Conservation (phyloP, 2,888 invertebrate species). For the Theretra japonica region DNA sequence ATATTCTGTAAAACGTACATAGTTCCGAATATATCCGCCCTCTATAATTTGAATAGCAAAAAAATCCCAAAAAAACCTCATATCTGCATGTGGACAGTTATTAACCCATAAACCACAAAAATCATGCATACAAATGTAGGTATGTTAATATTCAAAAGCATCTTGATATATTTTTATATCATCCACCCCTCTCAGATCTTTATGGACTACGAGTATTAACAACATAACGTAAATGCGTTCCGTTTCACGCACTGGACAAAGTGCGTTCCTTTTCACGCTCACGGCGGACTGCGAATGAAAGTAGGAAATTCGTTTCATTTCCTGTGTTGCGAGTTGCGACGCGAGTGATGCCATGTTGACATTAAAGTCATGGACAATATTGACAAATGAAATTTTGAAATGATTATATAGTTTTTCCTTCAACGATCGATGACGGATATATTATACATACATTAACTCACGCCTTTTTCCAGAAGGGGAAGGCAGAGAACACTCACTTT, state of each 20-base stretch:
- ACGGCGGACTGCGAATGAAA: constrained; percentile 23
- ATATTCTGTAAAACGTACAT: too few relatives aligned
- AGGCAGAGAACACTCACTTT: too few relatives aligned
- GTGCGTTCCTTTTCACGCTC: constrained; percentile 39
- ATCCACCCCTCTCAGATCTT: constrained; percentile 19
- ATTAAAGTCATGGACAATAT: neutral
- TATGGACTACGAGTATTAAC: constrained; percentile 7
- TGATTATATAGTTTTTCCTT: too few relatives aligned
- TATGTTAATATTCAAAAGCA: neutral
- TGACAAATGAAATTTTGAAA: constrained; percentile 1
- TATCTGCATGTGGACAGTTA: too few relatives aligned
- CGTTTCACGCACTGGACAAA: constrained; percentile 35
- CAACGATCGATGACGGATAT: too few relatives aligned
- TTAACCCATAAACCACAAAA: neutral
- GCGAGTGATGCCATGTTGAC: neutral
- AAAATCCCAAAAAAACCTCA: too few relatives aligned
- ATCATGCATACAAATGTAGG: neutral
- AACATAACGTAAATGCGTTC: constrained; percentile 11
- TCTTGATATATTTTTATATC: constrained; percentile 9
- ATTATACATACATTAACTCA: too few relatives aligned
- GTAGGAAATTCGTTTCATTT: constrained; percentile 45
- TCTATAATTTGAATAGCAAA: too few relatives aligned
- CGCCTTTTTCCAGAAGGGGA: too few relatives aligned
- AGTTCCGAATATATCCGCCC: too few relatives aligned
- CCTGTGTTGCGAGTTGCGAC: constrained; percentile 32